These are phyloP conservation scores for Macrosteles quadrilineatus DNA, from an alignment of 1,140 invertebrate genomes.

Conservation along the genomic window DNA sequence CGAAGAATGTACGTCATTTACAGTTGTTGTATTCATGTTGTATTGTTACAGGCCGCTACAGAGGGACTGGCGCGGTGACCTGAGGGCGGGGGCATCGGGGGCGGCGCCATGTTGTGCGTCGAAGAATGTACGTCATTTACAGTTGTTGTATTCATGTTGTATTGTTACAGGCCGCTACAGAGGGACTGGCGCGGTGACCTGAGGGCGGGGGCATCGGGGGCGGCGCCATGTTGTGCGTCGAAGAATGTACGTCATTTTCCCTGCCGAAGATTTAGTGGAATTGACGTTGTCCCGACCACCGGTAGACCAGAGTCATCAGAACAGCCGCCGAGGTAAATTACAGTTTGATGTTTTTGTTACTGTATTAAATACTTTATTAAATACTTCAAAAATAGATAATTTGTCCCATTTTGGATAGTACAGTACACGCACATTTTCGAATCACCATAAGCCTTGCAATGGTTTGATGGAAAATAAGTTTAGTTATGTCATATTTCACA, in stretches of 20 bases:
- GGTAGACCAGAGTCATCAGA: slow-evolving; percentile 21
- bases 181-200: slow-evolving; percentile 26
- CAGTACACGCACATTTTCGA: too few relatives aligned
- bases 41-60: too few relatives aligned
- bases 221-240: slow-evolving; percentile 42
- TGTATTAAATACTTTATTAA: too few relatives aligned
- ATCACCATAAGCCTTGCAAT: too few relatives aligned
- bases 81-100: slow-evolving; percentile 21
- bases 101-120: slow-evolving; percentile 41
- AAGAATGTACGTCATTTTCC: slow-evolving; percentile 45
- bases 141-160: neutral
- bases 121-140: slow-evolving; percentile 45
- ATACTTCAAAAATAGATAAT: too few relatives aligned
- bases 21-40: too few relatives aligned
- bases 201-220: slow-evolving; percentile 19
- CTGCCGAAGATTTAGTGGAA: slow-evolving; percentile 44
- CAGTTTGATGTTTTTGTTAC: too few relatives aligned
- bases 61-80: slow-evolving; percentile 15
- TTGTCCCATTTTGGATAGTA: too few relatives aligned
- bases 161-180: neutral
- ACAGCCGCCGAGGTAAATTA: slow-evolving; percentile 5
- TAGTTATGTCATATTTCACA: too few relatives aligned
- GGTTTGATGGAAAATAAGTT: too few relatives aligned
- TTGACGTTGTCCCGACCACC: slow-evolving; percentile 39
- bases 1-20: too few relatives aligned